Evolutionary conservation across 92 coral and sea anemone genomes (phyloP).

Genomic region (Porites divaricata): DNA sequence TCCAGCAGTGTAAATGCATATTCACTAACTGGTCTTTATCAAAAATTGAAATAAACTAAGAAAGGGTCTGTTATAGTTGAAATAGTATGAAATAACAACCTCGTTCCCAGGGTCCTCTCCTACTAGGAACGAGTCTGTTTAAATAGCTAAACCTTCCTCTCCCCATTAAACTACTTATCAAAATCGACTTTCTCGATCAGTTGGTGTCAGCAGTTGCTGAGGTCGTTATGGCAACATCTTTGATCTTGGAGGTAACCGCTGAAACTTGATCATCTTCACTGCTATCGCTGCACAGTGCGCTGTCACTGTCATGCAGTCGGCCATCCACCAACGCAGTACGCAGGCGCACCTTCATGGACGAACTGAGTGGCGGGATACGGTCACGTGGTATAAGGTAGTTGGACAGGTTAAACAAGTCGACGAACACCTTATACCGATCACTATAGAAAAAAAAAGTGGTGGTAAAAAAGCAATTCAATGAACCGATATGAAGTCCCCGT

Average conservation of each 20-base stretch:
- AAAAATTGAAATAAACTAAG: too few relatives aligned
- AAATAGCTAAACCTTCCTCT: too few relatives aligned
- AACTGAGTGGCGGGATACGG: conserved; percentile 81
- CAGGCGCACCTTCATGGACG: conserved; percentile 84
- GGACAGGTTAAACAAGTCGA: conserved; percentile 90
- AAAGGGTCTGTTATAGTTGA: too few relatives aligned
- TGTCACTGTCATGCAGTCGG: conserved; percentile 73
- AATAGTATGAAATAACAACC: too few relatives aligned
- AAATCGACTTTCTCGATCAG: not conserved
- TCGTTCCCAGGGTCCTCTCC: too few relatives aligned
- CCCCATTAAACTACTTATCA: not conserved
- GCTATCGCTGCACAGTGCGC: conserved; percentile 82
- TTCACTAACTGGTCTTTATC: too few relatives aligned
- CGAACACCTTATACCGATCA: conserved; percentile 96
- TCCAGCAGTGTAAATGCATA: too few relatives aligned
- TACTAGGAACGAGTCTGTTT: too few relatives aligned
- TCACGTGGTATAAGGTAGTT: conserved; percentile 94
- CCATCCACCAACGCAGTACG: conserved; percentile 62
- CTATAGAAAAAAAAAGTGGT: conserved; percentile 33
- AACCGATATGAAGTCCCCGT: too few relatives aligned
- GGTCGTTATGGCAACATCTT: not conserved
- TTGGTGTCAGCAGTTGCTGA: not conserved
- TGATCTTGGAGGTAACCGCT: conserved; percentile 10
- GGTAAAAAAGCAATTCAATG: not conserved
- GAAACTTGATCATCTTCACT: conserved; percentile 67